These are phyloP conservation scores for Centropristis striata DNA, from an alignment of 2,113 vertebrate species.

Conservation along the genomic window DNA sequence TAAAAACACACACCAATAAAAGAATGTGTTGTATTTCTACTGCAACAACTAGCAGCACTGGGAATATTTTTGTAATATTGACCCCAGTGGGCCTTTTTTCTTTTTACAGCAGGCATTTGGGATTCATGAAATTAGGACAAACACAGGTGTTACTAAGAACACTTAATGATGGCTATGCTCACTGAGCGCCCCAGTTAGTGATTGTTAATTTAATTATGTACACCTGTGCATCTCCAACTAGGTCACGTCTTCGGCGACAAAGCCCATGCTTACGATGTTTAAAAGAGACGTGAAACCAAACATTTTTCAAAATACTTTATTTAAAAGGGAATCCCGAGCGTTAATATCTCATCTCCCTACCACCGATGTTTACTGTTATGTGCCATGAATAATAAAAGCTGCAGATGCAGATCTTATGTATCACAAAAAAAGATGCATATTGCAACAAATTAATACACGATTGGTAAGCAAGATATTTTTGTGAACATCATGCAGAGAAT, in stretches of 20 bases:
- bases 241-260: background rate
- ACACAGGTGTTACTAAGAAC: background rate
- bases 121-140: background rate
- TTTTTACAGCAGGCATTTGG: background rate
- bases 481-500: conserved; percentile 37
- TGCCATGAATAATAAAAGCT: conserved; percentile 48
- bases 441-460: conserved; percentile 27
- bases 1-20: background rate
- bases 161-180: background rate
- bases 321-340: conserved; percentile 56
- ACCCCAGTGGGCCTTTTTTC: background rate
- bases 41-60: background rate
- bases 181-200: background rate
- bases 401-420: conserved; percentile 12
- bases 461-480: conserved; percentile 23
- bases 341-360: conserved; percentile 38
- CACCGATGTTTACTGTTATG: conserved; percentile 38
- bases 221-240: background rate
- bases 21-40: background rate
- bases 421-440: conserved; percentile 35
- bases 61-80: background rate
- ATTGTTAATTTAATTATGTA: background rate
- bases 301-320: conserved; percentile 52
- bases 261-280: background rate
- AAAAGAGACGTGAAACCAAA: background rate